phyloP scores from a whole-genome alignment of 2,888 invertebrate species.

The Timema cristinae region DNA sequence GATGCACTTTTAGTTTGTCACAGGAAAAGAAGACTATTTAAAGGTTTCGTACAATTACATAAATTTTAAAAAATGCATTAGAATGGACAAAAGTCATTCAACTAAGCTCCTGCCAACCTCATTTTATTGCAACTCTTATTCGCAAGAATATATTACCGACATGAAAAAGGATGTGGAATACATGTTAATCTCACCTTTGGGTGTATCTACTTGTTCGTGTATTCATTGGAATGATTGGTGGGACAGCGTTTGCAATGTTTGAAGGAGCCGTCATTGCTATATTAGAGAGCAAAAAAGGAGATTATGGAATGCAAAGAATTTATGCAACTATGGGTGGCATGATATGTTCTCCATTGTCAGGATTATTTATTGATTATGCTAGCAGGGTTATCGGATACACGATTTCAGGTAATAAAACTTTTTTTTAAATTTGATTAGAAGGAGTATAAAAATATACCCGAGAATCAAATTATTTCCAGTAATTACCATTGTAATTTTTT shows the following conservation, averaged over 20 bases:
- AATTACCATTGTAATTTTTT: too few species aligned
- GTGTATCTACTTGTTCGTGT: constrained; percentile 60
- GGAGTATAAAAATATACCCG: too few species aligned
- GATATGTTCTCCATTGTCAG: constrained; percentile 74
- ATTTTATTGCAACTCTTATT: background rate
- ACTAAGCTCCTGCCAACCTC: too few species aligned
- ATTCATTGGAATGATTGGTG: constrained; percentile 61
- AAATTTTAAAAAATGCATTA: too few species aligned
- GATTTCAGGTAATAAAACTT: constrained; percentile 59
- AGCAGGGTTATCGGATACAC: constrained; percentile 65
- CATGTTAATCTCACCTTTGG: constrained; percentile 65
- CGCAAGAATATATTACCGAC: constrained; percentile 56
- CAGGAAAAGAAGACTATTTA: too few species aligned
- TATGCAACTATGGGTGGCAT: constrained; percentile 73
- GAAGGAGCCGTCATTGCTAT: constrained; percentile 74
- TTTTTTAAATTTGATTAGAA: too few species aligned
- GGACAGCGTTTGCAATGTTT: constrained; percentile 75
- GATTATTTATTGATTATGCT: constrained; percentile 69
- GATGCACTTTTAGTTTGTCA: too few species aligned
- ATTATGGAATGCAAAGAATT: constrained; percentile 71
- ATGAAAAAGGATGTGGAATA: constrained; percentile 55
- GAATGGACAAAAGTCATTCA: too few species aligned
- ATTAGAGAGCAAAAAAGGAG: constrained; percentile 69
- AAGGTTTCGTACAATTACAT: too few species aligned
- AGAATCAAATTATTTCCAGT: too few species aligned